Conservation (phyloP, 2,113 vertebrate genomes). For the Colistium nudipinnis region DNA sequence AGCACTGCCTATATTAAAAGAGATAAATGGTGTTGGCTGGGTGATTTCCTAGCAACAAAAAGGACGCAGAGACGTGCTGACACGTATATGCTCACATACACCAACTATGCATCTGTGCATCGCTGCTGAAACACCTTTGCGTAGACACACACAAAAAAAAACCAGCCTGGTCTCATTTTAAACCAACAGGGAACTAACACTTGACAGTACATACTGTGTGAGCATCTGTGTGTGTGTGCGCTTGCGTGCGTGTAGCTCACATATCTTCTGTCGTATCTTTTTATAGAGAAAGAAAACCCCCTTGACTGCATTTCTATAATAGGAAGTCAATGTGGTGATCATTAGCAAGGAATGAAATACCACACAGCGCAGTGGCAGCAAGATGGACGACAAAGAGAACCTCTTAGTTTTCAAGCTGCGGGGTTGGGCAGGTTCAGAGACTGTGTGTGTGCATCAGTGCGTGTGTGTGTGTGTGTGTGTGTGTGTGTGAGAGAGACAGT, state of each 20-base stretch:
- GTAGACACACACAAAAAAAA: constrained; percentile 41
- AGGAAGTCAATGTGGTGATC: constrained; percentile 56
- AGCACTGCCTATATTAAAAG: constrained; percentile 5
- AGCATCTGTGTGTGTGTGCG: constrained; percentile 6
- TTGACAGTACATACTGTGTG: constrained; percentile 18
- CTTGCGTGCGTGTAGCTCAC: constrained; percentile 34
- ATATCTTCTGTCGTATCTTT: constrained; percentile 53
- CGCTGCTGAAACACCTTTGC: constrained; percentile 40
- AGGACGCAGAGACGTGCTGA: neutral
- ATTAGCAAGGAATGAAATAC: constrained; percentile 56
- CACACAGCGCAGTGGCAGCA: constrained; percentile 31
- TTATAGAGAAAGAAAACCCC: constrained; percentile 13
- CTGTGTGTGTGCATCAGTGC: constrained; percentile 10
- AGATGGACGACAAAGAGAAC: constrained; percentile 53
- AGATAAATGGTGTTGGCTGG: constrained; percentile 30
- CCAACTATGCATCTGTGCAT: constrained; percentile 23
- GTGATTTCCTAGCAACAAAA: constrained; percentile 20
- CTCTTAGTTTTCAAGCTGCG: constrained; percentile 70
- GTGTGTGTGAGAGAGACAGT: constrained; percentile 13
- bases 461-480: constrained; percentile 12
- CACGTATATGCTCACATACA: constrained; percentile 12
- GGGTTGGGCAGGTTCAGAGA: constrained; percentile 45
- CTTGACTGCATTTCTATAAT: constrained; percentile 44
- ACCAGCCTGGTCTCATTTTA: constrained; percentile 32
- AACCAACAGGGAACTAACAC: constrained; percentile 36